Base-by-base conservation (phyloP, 2,888 invertebrate genomes). In the Terebella lapidaria region DNA sequence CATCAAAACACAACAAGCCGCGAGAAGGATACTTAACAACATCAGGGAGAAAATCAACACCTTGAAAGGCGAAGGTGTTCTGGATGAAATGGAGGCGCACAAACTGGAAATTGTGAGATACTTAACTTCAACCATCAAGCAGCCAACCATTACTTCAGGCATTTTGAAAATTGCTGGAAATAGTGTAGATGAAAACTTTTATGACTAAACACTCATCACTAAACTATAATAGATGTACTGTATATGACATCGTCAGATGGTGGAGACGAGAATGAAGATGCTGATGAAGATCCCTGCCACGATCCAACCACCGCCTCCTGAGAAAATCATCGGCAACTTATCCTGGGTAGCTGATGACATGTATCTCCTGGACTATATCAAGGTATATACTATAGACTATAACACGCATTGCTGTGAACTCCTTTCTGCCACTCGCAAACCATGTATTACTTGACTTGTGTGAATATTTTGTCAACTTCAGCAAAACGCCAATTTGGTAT, bases 1-100 rank as follows among this genome's bases (percentile, higher is more conserved):
- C 0, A 86, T 87, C 54, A 87, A 87, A 74, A 86, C 87, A 0
- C 78, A 84, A 3, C 87, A 87, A 68, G 86, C 87, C 0, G 85
- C 85, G 51, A 83, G 86, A 0, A 83, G 85, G 18, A 85, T 86
- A 0, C 79, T 87, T 1, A 86, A 86, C 65, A 84, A 84, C 78
- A 79, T 86, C 69, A 66, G 84, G 20, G 85, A 85, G 49, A 83
- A 84, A 18, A 80, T 86, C 69, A 81, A 83, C 64, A 80, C 82
- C 55, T 74, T 87, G 24, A 84, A 85, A 62, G 84, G 84, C 65
- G 86, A 86, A 63, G 82, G 86, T 2, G 84, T 86, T 61, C 74
- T 87, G 1, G 86, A 86, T 64, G 86, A 86, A 70, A 81, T 83
- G 71, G 87, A 86, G 63, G 84, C 83, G 61, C 78, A 76, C 2